A percentile compares a stretch with the other conserved stretches of the same genome.
These are phyloP conservation scores for Petrocephalus sullivani DNA, from an alignment of 2,797 vertebrate species.

Conservation along the genomic window DNA sequence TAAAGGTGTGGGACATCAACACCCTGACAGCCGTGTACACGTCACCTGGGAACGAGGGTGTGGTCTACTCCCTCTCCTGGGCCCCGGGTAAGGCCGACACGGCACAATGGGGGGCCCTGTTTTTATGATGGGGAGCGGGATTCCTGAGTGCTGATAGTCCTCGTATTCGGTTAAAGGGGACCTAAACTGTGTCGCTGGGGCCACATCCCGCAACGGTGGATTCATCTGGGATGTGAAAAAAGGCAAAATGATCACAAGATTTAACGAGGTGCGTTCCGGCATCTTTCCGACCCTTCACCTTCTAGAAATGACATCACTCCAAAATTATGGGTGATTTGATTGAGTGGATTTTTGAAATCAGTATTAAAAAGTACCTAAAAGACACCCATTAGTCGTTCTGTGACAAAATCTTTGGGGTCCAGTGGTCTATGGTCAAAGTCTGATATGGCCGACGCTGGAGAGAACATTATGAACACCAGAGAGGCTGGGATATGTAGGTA, in stretches of 20 bases:
- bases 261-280: slow-evolving; percentile 73
- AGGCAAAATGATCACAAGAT: slow-evolving; percentile 89
- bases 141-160: slow-evolving; percentile 2
- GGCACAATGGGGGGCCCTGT: not conserved
- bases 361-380: not conserved
- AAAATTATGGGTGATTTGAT: not conserved
- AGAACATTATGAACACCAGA: not conserved
- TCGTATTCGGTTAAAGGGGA: slow-evolving; percentile 65
- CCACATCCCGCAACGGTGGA: slow-evolving; percentile 85
- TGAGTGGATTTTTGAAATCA: not conserved
- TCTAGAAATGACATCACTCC: not conserved
- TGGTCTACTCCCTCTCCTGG: slow-evolving; percentile 96
- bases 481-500: not conserved
- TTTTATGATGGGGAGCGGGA: not conserved
- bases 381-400: not conserved
- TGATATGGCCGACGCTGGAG: not conserved
- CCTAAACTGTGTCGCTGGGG: slow-evolving; percentile 90
- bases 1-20: slow-evolving; percentile 98
- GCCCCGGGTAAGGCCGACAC: slow-evolving; percentile 76
- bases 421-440: not conserved
- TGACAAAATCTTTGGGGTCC: not conserved
- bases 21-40: slow-evolving; percentile 87
- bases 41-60: slow-evolving; percentile 94
- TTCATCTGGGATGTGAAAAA: slow-evolving; percentile 95
- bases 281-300: not conserved